Conservation (phyloP, 1,140 invertebrate species). For the Megalonaias nervosa region DNA sequence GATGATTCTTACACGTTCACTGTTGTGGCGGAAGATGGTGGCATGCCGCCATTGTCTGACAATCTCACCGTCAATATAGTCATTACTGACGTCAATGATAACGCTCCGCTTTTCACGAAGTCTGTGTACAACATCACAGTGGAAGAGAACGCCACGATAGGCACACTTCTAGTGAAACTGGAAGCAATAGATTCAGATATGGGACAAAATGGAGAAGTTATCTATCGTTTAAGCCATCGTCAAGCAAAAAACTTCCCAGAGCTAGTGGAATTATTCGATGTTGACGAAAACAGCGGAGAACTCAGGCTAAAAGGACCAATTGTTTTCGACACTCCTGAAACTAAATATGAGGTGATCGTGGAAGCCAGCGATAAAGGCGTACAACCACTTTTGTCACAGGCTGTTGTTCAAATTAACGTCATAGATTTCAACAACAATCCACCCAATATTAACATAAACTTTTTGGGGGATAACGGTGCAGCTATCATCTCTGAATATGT, state of each 20-base stretch:
- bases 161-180: slow-evolving; percentile 44
- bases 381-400: slow-evolving; percentile 73
- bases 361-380: slow-evolving; percentile 70
- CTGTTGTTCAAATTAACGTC: slow-evolving; percentile 78
- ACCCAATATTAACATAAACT: slow-evolving; percentile 83
- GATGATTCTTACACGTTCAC: slow-evolving; percentile 90
- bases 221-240: slow-evolving; percentile 51
- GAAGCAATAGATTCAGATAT: slow-evolving; percentile 59
- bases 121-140: slow-evolving; percentile 75
- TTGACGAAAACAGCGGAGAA: slow-evolving; percentile 89
- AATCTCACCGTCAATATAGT: slow-evolving; percentile 52
- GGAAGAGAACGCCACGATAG: slow-evolving; percentile 76
- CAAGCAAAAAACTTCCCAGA: slow-evolving; percentile 71
- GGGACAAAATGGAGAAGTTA: slow-evolving; percentile 58
- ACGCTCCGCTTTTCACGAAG: slow-evolving; percentile 83
- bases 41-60: slow-evolving; percentile 80
- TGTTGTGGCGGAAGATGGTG: slow-evolving; percentile 91
- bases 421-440: slow-evolving; percentile 94
- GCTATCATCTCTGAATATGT: slow-evolving; percentile 49
- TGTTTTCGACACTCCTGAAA: slow-evolving; percentile 44
- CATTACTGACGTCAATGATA: slow-evolving; percentile 90
- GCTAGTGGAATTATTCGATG: slow-evolving; percentile 78
- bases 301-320: slow-evolving; percentile 77
- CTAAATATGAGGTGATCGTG: slow-evolving; percentile 70
- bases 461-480: slow-evolving; percentile 41